These are phyloP conservation scores for Medauroidea extradentata DNA, from an alignment of 1,140 invertebrate genomes.

Conservation along the genomic window DNA sequence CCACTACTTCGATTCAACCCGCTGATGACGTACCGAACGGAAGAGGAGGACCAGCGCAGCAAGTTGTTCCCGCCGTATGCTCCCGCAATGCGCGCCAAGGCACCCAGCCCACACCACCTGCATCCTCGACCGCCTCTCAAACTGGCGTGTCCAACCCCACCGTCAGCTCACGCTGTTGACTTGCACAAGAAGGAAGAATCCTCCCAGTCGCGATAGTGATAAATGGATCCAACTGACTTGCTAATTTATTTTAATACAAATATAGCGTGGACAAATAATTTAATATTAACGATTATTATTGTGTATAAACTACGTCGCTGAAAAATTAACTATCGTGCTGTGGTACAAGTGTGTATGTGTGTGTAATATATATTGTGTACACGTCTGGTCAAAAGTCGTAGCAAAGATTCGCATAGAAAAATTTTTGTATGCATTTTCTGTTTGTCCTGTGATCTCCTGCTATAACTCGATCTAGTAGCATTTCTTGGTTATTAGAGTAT, in stretches of 20 bases:
- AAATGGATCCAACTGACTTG: not conserved
- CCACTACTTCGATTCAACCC: conserved; percentile 65
- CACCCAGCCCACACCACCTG: conserved; percentile 53
- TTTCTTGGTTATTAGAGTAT: no score
- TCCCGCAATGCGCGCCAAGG: conserved; percentile 52
- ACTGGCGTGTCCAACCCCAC: conserved; percentile 10
- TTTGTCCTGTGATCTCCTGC: not conserved
- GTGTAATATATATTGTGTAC: no score
- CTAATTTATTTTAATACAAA: no score
- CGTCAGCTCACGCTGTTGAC: conserved; percentile 36
- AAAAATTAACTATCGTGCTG: no score
- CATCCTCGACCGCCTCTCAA: conserved; percentile 43
- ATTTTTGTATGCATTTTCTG: conserved; percentile 23
- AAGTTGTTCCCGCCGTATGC: conserved; percentile 67
- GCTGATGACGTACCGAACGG: conserved; percentile 61
- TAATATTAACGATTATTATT: no score
- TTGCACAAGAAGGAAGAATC: conserved; percentile 49
- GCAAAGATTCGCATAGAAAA: conserved; percentile 21
- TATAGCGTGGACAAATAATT: no score
- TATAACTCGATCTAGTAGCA: no score
- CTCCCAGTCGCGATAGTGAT: conserved; percentile 49
- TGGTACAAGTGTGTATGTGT: no score
- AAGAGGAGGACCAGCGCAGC: conserved; percentile 62
- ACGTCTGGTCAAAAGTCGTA: not conserved
- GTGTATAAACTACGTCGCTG: no score